Evolutionary conservation across 1,140 invertebrate genomes (phyloP).

Genomic region (Riptortus pedestris): DNA sequence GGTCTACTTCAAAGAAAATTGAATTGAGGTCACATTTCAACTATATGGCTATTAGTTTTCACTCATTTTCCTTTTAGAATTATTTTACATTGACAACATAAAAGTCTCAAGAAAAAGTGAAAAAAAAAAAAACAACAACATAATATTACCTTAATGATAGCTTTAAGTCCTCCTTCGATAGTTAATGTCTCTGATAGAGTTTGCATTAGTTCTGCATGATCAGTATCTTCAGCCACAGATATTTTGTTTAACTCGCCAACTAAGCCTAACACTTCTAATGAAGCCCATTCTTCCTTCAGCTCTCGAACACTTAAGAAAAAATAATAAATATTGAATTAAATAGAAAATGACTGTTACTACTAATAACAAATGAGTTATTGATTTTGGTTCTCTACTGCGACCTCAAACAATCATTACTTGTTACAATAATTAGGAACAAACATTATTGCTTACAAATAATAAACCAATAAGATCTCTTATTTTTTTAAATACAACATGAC

Average conservation of each 20-base stretch:
- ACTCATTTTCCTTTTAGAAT: background rate
- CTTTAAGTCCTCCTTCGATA: background rate
- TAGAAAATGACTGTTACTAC: background rate
- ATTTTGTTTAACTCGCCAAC: background rate
- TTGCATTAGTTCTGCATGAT: background rate
- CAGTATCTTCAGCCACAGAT: background rate
- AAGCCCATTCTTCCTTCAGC: conserved; percentile 16
- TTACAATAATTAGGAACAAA: background rate
- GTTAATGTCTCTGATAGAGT: background rate
- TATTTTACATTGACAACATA: background rate
- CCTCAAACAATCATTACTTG: background rate
- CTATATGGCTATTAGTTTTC: background rate
- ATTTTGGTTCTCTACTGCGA: background rate
- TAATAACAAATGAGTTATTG: background rate
- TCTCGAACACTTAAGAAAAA: conserved; percentile 6
- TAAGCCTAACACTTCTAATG: background rate
- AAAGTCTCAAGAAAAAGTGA: background rate
- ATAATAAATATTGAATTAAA: background rate
- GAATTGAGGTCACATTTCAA: background rate
- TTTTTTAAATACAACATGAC: background rate
- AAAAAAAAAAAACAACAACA: background rate
- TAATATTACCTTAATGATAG: background rate
- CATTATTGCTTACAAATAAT: background rate
- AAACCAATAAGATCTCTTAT: background rate
- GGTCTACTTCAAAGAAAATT: no score